These are phyloP conservation scores for Spea multiplicata DNA, from an alignment of 2,113 vertebrate species.

Conservation along the genomic window DNA sequence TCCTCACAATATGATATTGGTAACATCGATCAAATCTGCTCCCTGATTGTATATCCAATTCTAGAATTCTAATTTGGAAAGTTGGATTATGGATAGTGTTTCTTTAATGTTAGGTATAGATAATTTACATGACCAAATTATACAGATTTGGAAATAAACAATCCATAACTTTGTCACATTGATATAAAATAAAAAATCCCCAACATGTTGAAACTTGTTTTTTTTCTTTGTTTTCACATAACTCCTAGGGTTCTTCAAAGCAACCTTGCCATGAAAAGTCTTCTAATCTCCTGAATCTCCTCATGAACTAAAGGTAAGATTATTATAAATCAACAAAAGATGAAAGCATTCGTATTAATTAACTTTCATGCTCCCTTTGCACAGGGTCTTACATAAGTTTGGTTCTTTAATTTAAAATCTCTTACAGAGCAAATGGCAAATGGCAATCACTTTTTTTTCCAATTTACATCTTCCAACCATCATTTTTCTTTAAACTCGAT, in stretches of 20 bases:
- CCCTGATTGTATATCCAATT: too few relatives aligned
- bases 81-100: too few relatives aligned
- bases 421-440: slow-evolving; percentile 51
- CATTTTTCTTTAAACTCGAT: slow-evolving; percentile 53
- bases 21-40: too few relatives aligned
- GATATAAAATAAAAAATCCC: background rate
- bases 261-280: slow-evolving; percentile 28
- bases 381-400: slow-evolving; percentile 47
- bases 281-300: slow-evolving; percentile 47
- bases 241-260: slow-evolving; percentile 38
- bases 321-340: slow-evolving; percentile 51
- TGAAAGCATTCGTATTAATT: slow-evolving; percentile 55
- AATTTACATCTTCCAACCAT: slow-evolving; percentile 49
- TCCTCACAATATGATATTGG: too few relatives aligned
- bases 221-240: slow-evolving; percentile 39
- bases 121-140: too few relatives aligned
- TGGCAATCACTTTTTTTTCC: slow-evolving; percentile 42
- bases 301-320: slow-evolving; percentile 51
- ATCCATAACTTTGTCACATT: too few relatives aligned
- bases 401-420: slow-evolving; percentile 57
- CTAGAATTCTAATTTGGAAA: too few relatives aligned
- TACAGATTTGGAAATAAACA: too few relatives aligned
- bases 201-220: slow-evolving; percentile 9
- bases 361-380: slow-evolving; percentile 52
- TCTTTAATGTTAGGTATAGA: too few relatives aligned